Evolutionary conservation across 2,113 vertebrate genomes (phyloP).

Genomic region (Tricholaema leucomelas): DNA sequence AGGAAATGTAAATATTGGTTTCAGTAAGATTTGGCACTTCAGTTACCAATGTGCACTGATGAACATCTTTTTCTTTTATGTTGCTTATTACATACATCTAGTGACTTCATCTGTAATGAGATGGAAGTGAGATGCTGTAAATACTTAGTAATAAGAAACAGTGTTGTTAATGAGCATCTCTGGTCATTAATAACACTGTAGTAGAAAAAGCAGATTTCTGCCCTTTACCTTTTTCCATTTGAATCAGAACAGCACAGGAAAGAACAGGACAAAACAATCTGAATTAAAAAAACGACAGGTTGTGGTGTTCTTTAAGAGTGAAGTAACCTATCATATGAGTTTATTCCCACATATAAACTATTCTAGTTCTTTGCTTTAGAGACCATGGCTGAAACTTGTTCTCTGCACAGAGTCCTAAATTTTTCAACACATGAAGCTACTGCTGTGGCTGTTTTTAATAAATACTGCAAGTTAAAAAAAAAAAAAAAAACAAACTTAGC

Average conservation of each 20-base stretch:
- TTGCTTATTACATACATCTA: background rate
- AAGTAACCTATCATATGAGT: background rate
- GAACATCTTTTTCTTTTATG: background rate
- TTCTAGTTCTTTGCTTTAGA: background rate
- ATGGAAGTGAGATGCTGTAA: background rate
- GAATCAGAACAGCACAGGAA: background rate
- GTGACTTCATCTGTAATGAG: background rate
- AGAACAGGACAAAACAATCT: background rate
- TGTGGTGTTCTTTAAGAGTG: background rate
- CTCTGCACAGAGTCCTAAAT: background rate
- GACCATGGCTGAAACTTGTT: background rate
- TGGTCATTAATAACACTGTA: too few relatives aligned
- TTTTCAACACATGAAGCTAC: background rate
- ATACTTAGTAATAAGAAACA: background rate
- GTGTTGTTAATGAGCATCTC: background rate
- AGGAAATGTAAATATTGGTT: rapidly evolving
- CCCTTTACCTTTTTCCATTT: background rate
- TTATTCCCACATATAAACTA: background rate
- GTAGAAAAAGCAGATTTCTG: background rate
- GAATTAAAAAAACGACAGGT: background rate
- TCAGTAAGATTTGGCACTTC: background rate
- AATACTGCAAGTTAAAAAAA: background rate
- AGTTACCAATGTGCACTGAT: background rate
- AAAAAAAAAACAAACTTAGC: too few relatives aligned
- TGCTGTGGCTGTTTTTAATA: background rate